Base-by-base conservation (phyloP, 2,888 invertebrate genomes). In the Eurois occulta region DNA sequence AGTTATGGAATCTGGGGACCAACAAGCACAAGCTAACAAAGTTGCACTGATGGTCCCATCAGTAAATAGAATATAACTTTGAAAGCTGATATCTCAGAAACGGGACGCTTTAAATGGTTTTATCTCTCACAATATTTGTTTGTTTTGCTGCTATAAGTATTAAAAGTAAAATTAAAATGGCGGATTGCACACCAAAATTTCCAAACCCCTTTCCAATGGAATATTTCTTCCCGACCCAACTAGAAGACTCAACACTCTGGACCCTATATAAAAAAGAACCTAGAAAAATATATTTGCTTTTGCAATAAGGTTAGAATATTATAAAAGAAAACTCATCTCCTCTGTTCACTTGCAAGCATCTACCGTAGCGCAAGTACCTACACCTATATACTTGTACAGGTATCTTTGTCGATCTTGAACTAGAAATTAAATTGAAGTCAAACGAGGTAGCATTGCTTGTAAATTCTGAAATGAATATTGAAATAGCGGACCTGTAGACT, bases 401-500 rank as follows among this genome's bases (percentile, higher is more conserved):
- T 64, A 64, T 13, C 24, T 64, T 5, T 5, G 21, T 7, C 4
- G 32, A 8, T 32, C 13, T 3, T 58, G 24, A 72, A 48, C 32
- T 60, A 32, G 7, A 41, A 74, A 46, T 52, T 13, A 24, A 18
- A 60, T 72, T 8, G n/a, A 48, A 52, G 46, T 16, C 16, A 46
- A 72, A 24, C 28, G 11, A 43, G 66, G 35, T 38, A 72, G 13
- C 21, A 35, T 41, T 41, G 24, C 48, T 60, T 43, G 28, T 35
- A 35, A 72, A 73, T 46, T 68, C 46, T n/a, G 43, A 16, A 55
- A 55, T 68, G 21, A 80, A 67, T 74, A 79, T 80, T 80, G 67
- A 64, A 60, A 79, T 46, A 58, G 52, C 60, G 60, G 60, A 52
- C 7, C 48, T n/a, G 41, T 35, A 43, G 58, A 21, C 32, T 67